Percentiles rank a stretch among this genome's conserved stretches.
Conservation (phyloP, 2,888 invertebrate species). For the Pantelozetes paolii region DNA sequence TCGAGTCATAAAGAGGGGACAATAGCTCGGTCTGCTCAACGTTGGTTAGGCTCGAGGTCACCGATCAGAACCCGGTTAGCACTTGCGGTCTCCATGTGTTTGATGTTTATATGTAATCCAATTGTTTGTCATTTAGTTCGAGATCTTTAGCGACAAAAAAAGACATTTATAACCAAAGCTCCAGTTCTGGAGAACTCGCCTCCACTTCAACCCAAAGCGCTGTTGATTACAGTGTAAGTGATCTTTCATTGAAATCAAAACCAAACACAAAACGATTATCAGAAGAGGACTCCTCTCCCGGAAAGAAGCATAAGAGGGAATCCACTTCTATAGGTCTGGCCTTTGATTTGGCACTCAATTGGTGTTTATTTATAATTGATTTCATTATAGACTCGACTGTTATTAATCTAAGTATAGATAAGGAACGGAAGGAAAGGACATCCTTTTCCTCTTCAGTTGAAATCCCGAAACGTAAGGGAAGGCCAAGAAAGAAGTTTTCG, state of each 20-base stretch:
- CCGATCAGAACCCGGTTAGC: slow-evolving; percentile 24
- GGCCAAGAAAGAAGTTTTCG: slow-evolving; percentile 7
- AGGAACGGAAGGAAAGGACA: neutral
- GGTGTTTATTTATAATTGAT: neutral
- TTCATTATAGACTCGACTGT: neutral
- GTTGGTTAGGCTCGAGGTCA: slow-evolving; percentile 23
- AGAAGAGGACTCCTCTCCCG: slow-evolving; percentile 17
- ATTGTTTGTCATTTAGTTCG: neutral
- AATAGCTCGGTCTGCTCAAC: slow-evolving; percentile 30
- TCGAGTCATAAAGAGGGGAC: slow-evolving; percentile 35
- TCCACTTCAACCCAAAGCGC: neutral
- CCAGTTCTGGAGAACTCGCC: neutral
- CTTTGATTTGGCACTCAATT: neutral
- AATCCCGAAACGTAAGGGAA: slow-evolving; percentile 9
- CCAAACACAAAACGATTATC: slow-evolving; percentile 10
- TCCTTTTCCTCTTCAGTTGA: neutral
- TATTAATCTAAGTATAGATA: neutral
- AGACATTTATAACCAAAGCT: slow-evolving; percentile 4
- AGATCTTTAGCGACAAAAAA: slow-evolving; percentile 18
- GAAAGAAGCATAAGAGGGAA: slow-evolving; percentile 16
- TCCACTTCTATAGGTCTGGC: neutral
- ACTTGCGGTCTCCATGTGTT: neutral
- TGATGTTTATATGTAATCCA: neutral
- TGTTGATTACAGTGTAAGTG: neutral
- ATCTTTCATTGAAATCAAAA: slow-evolving; percentile 2